Conservation (phyloP, 2,797 vertebrate species). For the Lindbergichthys nudifrons region DNA sequence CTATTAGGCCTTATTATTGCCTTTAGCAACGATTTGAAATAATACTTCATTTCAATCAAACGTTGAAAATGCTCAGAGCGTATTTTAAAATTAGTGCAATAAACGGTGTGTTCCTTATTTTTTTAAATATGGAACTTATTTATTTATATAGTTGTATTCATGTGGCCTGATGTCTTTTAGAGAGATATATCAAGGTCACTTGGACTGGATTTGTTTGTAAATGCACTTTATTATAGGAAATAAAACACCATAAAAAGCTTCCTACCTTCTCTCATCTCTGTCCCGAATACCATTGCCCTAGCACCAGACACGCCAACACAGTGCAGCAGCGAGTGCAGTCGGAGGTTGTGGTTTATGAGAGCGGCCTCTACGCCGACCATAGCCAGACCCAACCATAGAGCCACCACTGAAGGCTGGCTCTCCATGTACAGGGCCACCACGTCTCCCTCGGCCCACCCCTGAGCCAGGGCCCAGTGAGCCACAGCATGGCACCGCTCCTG, state of each 20-base stretch:
- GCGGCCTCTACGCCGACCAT: constrained; percentile 88
- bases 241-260: not conserved
- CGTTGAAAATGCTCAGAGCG: too few species aligned
- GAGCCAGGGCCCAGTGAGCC: constrained; percentile 82
- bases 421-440: constrained; percentile 90
- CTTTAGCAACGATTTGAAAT: too few species aligned
- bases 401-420: constrained; percentile 84
- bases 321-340: constrained; percentile 83
- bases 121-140: too few species aligned
- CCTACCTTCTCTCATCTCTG: constrained; percentile 85
- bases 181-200: too few species aligned
- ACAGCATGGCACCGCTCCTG: constrained; percentile 85
- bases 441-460: constrained; percentile 84
- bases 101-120: too few species aligned
- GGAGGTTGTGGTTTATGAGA: constrained; percentile 88
- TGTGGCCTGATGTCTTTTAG: too few species aligned
- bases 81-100: too few species aligned
- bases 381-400: constrained; percentile 90
- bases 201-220: too few species aligned
- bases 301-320: constrained; percentile 84
- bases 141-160: too few species aligned
- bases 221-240: too few species aligned
- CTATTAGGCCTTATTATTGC: too few species aligned
- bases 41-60: too few species aligned
- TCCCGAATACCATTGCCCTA: constrained; percentile 86